Base-by-base conservation (phyloP, 2,888 invertebrate genomes). In the Epinotia nisella region DNA sequence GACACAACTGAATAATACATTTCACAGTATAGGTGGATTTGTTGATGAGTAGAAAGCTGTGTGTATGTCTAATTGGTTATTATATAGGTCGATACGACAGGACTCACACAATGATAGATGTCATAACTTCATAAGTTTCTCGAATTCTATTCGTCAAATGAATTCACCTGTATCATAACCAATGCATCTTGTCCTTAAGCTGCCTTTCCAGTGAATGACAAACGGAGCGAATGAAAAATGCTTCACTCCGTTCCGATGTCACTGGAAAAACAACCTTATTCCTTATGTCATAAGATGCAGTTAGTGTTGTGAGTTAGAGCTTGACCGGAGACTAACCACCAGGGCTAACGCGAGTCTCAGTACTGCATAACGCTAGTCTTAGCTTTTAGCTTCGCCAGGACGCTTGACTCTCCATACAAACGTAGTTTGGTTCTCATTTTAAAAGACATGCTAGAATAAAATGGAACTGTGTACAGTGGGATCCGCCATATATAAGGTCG, bases 181-280 rank as follows among this genome's bases (percentile, higher is more conserved):
- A n/a, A 49, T 4, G n/a, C 7, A 13, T 45, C 2, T 13, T 15
- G 45, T 13, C 45, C 45, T 45, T n/a, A n/a, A n/a, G 45, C 15
- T 45, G 13, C 49, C 49, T n/a, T 49, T 49, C 1, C 49, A 49
- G 0, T n/a, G 49, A 49, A 3, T 4, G 45, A 45, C 45, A 45
- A 13, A 45, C 15, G 45, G 45, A 45, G 45, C 45, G 3, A 5
- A 45, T 13, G 13, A 15, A 39, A n/a, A n/a, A n/a, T n/a, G n/a
- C n/a, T n/a, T n/a, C n/a, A n/a, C 9, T 10, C 11, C 41, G 41
- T 1, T 11, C 11, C 4, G 45, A 3, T 45, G 45, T 45, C 5
- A n/a, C n/a, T 49, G 49, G 49, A n/a, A 41, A 41, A 49, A n/a
- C 13, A 49, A 49, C 49, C 49, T n/a, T 49, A 49, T 49, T 49